Conservation (phyloP, 1,140 invertebrate genomes). For the Drosophila nigromelanica region DNA sequence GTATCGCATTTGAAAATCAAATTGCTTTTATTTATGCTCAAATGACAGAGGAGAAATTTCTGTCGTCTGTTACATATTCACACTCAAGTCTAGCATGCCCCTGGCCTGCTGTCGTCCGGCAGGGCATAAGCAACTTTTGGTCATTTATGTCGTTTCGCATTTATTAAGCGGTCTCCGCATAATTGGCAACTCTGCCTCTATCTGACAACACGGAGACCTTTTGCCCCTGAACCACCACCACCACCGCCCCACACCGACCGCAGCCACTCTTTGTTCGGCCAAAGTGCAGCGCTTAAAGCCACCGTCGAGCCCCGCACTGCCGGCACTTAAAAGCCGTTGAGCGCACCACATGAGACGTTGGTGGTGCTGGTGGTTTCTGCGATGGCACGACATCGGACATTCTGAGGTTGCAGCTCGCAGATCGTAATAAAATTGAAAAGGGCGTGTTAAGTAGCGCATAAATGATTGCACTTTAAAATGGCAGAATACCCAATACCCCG, state of each 20-base stretch:
- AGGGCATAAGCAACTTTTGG: slow-evolving; percentile 36
- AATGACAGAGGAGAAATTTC: too few species aligned
- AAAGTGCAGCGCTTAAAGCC: slow-evolving; percentile 30
- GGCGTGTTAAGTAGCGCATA: slow-evolving; percentile 32
- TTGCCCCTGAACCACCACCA: background rate
- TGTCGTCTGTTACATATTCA: background rate
- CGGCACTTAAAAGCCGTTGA: slow-evolving; percentile 29
- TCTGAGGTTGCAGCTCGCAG: slow-evolving; percentile 22
- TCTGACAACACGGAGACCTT: slow-evolving; percentile 16
- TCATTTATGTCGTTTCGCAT: slow-evolving; percentile 79
- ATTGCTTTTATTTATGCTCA: too few species aligned
- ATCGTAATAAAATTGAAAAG: slow-evolving; percentile 37
- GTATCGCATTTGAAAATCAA: too few species aligned
- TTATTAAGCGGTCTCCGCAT: slow-evolving; percentile 74
- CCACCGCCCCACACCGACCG: too few species aligned
- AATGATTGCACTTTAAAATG: slow-evolving; percentile 50
- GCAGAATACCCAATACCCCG: background rate
- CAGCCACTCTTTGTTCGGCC: background rate
- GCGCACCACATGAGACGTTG: slow-evolving; percentile 13
- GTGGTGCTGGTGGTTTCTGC: background rate
- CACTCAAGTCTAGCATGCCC: background rate
- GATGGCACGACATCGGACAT: background rate
- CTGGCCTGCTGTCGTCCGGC: background rate
- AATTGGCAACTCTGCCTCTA: slow-evolving; percentile 59
- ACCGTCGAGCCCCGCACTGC: slow-evolving; percentile 21